Percentiles rank a stretch among this genome's conserved stretches.
These are phyloP conservation scores for Myotis davidii DNA, from an alignment of 2,113 vertebrate species.

Conservation along the genomic window DNA sequence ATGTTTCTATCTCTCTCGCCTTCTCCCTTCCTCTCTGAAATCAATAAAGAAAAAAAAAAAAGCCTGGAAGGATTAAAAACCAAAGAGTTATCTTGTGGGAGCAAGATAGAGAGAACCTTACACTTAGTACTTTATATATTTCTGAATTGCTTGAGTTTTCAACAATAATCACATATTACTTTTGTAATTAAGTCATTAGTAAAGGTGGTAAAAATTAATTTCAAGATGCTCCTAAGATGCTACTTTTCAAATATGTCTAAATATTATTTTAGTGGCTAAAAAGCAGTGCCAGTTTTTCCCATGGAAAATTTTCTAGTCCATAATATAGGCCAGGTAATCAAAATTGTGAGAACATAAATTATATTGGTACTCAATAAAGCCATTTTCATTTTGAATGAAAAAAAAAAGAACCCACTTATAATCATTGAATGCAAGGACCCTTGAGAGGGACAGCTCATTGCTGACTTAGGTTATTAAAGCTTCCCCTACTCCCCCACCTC, in stretches of 20 bases:
- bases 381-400: constrained; percentile 34
- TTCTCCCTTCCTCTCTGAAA: too few species aligned
- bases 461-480: background rate
- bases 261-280: background rate
- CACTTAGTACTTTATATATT: background rate
- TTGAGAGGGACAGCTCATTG: background rate
- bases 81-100: background rate
- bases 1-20: too few species aligned
- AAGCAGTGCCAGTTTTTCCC: background rate
- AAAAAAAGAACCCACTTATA: background rate
- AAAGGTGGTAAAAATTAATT: constrained; percentile 9
- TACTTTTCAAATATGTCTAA: background rate
- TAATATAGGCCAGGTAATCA: background rate
- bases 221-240: background rate
- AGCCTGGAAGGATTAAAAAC: constrained; percentile 9
- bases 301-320: background rate
- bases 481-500: background rate
- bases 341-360: constrained; percentile 16
- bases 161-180: background rate
- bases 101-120: background rate
- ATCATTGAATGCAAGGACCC: background rate
- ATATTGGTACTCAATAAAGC: background rate
- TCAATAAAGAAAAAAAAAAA: too few species aligned
- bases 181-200: background rate
- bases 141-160: constrained; percentile 13